Base-by-base conservation (phyloP, 2,888 invertebrate species). In the Sabellastarte sp. region DNA sequence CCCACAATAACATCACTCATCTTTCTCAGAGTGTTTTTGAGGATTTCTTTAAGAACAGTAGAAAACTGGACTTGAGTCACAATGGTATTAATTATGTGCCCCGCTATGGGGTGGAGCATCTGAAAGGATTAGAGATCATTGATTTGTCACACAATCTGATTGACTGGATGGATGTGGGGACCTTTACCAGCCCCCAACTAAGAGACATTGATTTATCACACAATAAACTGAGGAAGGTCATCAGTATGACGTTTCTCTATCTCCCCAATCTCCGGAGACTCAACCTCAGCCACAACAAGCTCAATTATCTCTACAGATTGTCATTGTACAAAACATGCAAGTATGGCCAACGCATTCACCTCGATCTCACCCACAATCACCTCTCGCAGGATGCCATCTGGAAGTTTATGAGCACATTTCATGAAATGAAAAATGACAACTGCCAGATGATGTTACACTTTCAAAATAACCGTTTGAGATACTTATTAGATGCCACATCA, bases 241-340 rank as follows among this genome's bases (percentile, higher is more conserved):
- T 71, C 56, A 68, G 67, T 59, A 71, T 71, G 71, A 59, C 69
- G 28, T 71, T 71, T 33, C 67, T 71, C 20, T 71, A 68, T 50
- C 41, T 70, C 20, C 71, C 71, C 3, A 50, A 50, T 32, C 59
- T 71, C 24, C 28, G 59, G 15, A 3, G 20, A 15, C 53, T 71
- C 3, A 65, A 71, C 57, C 57, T 71, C 2, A 61, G 61, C 50
- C 28, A 67, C 64, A 71, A 71, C 56, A 32, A 66, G 30, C 55
- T 71, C n/a, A 63, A 60, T 20, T 71, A 68, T 60, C 60, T 71
- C 32, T 71, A 71, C 64, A 67, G 63, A 53, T 65, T 64, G 29
- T 67, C 68, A 20, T 71, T 71, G 60, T 71, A 71, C 57, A 63
- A 61, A 32, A 64, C 68, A 20, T 71, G 71, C 52, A 59, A 63